Evolutionary conservation across 2,888 invertebrate genomes (phyloP).

Genomic region (Notodonta ziczac): DNA sequence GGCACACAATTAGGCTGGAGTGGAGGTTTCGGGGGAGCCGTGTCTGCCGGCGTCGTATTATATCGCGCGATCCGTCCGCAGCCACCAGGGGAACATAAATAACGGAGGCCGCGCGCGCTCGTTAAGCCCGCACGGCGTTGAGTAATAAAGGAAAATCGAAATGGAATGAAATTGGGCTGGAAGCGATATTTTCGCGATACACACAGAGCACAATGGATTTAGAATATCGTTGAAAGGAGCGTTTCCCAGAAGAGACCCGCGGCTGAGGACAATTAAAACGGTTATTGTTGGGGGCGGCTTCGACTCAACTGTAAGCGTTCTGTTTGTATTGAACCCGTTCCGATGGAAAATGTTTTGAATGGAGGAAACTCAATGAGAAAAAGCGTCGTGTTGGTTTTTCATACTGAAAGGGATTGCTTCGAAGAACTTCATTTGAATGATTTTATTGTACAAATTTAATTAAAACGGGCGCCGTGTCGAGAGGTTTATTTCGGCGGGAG

Average conservation of each 20-base stretch:
- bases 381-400: conserved; percentile 65
- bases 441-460: conserved; percentile 74
- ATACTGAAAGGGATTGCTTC: conserved; percentile 56
- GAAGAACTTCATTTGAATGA: conserved; percentile 65
- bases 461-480: conserved; percentile 51
- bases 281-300: conserved; percentile 70
- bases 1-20: conserved; percentile 78
- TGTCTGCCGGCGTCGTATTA: conserved; percentile 73
- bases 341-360: conserved; percentile 72
- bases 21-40: conserved; percentile 70
- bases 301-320: conserved; percentile 57
- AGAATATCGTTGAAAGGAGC: conserved; percentile 73
- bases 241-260: conserved; percentile 65
- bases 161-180: conserved; percentile 83
- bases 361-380: conserved; percentile 66
- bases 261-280: conserved; percentile 77
- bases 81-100: conserved; percentile 83
- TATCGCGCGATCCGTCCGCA: conserved; percentile 81
- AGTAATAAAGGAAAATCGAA: conserved; percentile 85
- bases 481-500: conserved; percentile 49
- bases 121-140: conserved; percentile 81
- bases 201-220: conserved; percentile 75
- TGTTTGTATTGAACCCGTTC: conserved; percentile 71
- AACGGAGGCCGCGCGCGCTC: conserved; percentile 79
- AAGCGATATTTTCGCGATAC: conserved; percentile 81